Base-by-base conservation (phyloP, 2,888 invertebrate genomes). In the Melanchra persicariae region DNA sequence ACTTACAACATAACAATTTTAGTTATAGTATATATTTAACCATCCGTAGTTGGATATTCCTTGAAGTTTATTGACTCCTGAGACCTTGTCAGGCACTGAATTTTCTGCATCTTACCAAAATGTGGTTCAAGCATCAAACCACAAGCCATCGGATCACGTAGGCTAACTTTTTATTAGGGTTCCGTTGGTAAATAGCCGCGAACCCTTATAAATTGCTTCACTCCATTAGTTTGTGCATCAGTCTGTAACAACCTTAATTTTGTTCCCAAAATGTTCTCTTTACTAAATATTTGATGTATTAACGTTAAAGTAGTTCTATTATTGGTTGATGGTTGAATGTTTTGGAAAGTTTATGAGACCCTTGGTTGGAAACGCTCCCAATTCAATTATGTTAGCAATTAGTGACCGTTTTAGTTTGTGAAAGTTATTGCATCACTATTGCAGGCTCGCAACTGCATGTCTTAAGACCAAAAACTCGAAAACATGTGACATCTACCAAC, bases 141-240 rank as follows among this genome's bases (percentile, higher is more conserved):
- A 9, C 70, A 73, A 65, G 57, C 26, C 34, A 49, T 61, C 43
- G 9, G 55, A 65, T 70, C 69, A 70, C 61, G 70, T 77, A 37
- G 37, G 24, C 52, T 45, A 62, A 69, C 58, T 73, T 80, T 80
- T 80, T 80, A 80, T 77, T 57, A 69, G 65, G 81, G 70, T 71
- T 26, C 26, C 68, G 30, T 66, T 58, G 26, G 68, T 60, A 66
- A 80, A 77, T 66, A 64, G 55, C 52, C 34, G 70, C 30, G 70
- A 47, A 74, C 80, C 81, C 63, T 47, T 69, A 81, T 77, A 77
- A 81, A 77, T 77, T 73, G 34, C 45, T 60, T 30, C 77, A 70
- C 65, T 71, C 57, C 68, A 71, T 81, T 80, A 63, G 68, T 57
- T 66, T 58, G 62, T 62, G 64, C 68, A 68, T 64, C 51, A 57